Base-by-base conservation (phyloP, 1,140 invertebrate species). In the Drosophila kepulauana region DNA sequence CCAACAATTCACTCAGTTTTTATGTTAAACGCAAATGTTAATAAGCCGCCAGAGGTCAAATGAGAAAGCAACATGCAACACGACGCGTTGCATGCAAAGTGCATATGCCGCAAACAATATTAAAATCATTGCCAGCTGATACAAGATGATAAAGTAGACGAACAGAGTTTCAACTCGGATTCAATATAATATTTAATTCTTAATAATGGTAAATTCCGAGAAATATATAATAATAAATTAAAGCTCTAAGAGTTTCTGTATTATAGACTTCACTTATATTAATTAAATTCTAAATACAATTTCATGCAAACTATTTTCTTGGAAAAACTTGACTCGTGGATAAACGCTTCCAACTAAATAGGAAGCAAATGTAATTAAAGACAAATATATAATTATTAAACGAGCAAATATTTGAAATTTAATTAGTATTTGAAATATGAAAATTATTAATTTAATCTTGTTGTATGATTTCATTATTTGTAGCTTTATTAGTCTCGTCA, bases 11-110 rank as follows among this genome's bases (percentile, higher is more conserved):
- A 77, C 62, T 66, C 46, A 38, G 65, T 64, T 57, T 59, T 63
- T 74, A 82, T 78, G 65, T 78, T 75, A 59, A 82, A 58, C 51
- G 45, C 68, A 64, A 56, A 72, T 54, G 73, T 84, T 87, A 87
- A 87, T 87, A 82, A 79, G 72, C 69, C 52, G 52, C 57, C 54
- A 57, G 73, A 35, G 57, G 15, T 38, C 46, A 68, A n/a, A 56
- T 38, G 13, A 8, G 49, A 35, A 56, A 28, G 41, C 68, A 43
- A 46, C 33, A 38, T 35, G 33, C 54, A 43, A 41, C 20, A 5
- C n/a, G 5, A 41, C 20, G 8, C n/a, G 5, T 16, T 11, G 43
- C 30, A 52, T 64, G 61, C 30, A 58, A 58, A 38, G 7, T 51
- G 16, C 30, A 41, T 58, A 43, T 45, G 38, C 38, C 10, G 13